Percentiles rank a stretch among this genome's conserved stretches.
Evolutionary conservation across 2,113 vertebrate species (phyloP).

Genomic region (Cavia porcellus): DNA sequence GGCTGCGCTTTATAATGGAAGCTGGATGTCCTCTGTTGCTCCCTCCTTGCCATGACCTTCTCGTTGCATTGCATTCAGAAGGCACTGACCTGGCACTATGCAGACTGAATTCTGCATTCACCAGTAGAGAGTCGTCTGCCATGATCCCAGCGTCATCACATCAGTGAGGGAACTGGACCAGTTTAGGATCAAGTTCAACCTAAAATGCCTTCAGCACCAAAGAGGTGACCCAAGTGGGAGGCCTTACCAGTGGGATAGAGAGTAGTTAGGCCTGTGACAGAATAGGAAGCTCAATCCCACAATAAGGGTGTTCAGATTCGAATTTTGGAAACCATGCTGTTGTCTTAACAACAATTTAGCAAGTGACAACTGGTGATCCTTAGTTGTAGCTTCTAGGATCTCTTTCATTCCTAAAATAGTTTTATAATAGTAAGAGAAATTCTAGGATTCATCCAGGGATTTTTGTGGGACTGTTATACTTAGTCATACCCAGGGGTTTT

Average conservation of each 20-base stretch:
- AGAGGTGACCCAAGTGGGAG: not conserved
- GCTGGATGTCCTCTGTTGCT: not conserved
- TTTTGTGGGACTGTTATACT: not conserved
- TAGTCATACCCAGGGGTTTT: not conserved
- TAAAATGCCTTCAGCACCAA: not conserved
- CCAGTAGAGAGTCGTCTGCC: not conserved
- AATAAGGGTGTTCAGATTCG: not conserved
- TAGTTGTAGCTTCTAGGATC: slow-evolving; percentile 2
- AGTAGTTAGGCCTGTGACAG: not conserved
- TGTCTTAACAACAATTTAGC: not conserved
- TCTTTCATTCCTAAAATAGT: not conserved
- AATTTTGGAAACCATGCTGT: not conserved
- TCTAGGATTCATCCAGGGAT: not conserved
- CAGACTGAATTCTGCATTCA: not conserved
- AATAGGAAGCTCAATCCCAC: not conserved
- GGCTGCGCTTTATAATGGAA: not conserved
- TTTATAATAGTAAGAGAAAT: not conserved
- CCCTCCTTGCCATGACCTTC: too few relatives aligned
- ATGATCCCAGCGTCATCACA: not conserved
- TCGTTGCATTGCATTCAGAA: rapidly evolving
- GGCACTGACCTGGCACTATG: not conserved
- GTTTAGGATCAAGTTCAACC: not conserved
- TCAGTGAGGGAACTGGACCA: not conserved
- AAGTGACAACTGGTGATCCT: not conserved
- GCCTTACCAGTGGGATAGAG: not conserved